Conservation (phyloP, 2,113 vertebrate species). For the Sigmodon hispidus region DNA sequence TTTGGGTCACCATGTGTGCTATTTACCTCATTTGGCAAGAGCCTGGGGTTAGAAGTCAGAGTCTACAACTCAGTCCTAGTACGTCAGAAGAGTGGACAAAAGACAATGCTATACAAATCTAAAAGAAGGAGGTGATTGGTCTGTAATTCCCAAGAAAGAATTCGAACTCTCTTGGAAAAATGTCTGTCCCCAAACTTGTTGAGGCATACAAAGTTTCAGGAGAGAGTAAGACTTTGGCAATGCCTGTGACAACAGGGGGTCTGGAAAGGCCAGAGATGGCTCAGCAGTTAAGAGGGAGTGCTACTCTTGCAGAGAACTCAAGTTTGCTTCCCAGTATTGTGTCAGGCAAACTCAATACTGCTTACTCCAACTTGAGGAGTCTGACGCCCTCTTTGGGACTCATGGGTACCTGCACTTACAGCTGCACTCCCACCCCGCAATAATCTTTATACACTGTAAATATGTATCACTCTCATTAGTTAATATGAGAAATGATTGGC, state of each 20-base stretch:
- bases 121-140: not conserved
- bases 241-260: constrained; percentile 7
- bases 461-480: no score
- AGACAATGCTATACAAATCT: not conserved
- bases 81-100: not conserved
- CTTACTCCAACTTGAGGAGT: not conserved
- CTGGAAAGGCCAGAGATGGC: not conserved
- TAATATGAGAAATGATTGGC: no score
- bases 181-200: not conserved
- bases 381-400: not conserved
- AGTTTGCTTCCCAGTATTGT: not conserved
- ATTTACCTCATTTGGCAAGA: not conserved
- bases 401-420: not conserved
- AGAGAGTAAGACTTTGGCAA: not conserved
- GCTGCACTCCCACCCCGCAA: not conserved
- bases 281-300: not conserved
- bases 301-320: not conserved
- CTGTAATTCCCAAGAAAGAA: not conserved
- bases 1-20: not conserved
- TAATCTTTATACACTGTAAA: no score
- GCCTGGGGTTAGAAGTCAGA: not conserved
- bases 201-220: not conserved
- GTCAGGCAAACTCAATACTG: not conserved
- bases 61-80: not conserved
- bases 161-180: not conserved